A percentile compares a stretch with the other conserved stretches of the same genome.
These are phyloP conservation scores for Apamea epomidion DNA, from an alignment of 2,888 invertebrate species.

Conservation along the genomic window DNA sequence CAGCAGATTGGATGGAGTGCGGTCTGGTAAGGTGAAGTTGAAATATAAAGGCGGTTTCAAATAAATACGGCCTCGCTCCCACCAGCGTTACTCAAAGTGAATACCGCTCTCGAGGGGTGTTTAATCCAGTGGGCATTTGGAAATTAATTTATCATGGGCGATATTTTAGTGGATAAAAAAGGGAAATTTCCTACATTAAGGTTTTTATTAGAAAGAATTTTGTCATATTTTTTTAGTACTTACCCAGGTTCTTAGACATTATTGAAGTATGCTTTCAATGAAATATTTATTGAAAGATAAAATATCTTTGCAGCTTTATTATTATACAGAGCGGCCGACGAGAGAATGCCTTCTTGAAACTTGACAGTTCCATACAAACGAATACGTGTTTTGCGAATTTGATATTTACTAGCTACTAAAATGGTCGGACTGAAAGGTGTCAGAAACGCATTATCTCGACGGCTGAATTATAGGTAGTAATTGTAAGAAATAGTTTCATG, in stretches of 20 bases:
- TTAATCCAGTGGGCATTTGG: slow-evolving; percentile 11
- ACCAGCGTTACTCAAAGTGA: slow-evolving; percentile 57
- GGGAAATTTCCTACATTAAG: background rate
- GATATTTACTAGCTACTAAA: no score
- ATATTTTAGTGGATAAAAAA: background rate
- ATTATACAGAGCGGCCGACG: no score
- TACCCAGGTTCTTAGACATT: no score
- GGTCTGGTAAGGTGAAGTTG: slow-evolving; percentile 64
- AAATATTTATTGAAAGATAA: background rate
- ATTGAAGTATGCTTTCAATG: background rate
- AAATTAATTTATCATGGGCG: slow-evolving; percentile 23
- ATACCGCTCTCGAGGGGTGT: background rate
- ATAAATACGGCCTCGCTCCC: slow-evolving; percentile 43
- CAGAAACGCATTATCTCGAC: no score
- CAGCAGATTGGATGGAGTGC: slow-evolving; percentile 58
- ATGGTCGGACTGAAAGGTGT: no score
- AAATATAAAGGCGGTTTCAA: slow-evolving; percentile 65
- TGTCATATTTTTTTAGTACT: background rate
- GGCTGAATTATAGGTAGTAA: no score
- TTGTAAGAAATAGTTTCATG: background rate
- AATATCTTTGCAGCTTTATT: no score
- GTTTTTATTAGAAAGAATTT: background rate
- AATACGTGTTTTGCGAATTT: no score
- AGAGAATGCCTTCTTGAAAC: no score
- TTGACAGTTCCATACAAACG: no score